A percentile compares a stretch with the other conserved stretches of the same genome.
Evolutionary conservation across 1,140 invertebrate species (phyloP).

Genomic region (Temnothorax nylanderi): DNA sequence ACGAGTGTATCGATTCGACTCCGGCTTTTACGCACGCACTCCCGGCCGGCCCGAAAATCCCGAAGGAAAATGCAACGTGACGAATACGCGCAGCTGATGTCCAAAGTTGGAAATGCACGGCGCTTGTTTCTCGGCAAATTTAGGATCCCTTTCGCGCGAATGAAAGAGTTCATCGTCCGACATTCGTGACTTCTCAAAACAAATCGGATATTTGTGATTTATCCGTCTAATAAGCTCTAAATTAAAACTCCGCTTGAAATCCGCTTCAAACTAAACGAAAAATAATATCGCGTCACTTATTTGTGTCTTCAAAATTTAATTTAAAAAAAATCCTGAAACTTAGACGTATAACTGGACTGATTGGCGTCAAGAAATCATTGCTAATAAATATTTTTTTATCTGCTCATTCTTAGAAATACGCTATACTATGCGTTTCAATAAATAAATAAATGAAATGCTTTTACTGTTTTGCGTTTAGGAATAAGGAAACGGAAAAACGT

Average conservation of each 20-base stretch:
- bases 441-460: not conserved
- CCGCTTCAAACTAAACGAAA: not conserved
- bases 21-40: conserved; percentile 44
- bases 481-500: not conserved
- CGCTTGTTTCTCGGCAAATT: not conserved
- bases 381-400: not conserved
- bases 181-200: not conserved
- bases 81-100: conserved; percentile 28
- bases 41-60: conserved; percentile 52
- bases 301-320: not conserved
- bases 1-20: conserved; percentile 54
- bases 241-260: not conserved
- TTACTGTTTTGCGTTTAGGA: not conserved
- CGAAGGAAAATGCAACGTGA: conserved; percentile 34
- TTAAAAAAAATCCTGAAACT: not conserved
- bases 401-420: not conserved
- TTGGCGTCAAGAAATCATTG: not conserved
- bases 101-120: not conserved
- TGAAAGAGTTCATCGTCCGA: not conserved
- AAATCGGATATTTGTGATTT: not conserved
- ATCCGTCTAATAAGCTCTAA: not conserved
- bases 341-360: not conserved
- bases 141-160: not conserved
- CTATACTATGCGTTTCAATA: not conserved
- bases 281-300: not conserved